phyloP scores from a whole-genome alignment of 1,140 invertebrate species.

The Nymphalis io region DNA sequence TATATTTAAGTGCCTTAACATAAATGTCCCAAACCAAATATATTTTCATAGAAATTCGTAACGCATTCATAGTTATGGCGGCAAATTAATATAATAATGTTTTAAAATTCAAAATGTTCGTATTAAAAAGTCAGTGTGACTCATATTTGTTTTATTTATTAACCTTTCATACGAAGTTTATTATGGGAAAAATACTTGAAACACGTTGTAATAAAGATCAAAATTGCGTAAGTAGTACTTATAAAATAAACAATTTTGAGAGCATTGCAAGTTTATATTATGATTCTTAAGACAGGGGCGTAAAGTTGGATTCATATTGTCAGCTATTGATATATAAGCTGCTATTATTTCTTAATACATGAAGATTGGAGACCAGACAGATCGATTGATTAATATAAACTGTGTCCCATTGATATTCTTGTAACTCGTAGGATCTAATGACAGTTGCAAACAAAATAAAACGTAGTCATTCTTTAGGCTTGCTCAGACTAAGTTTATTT shows the following conservation, averaged over 20 bases:
- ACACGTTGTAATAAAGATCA: neutral
- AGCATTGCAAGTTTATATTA: neutral
- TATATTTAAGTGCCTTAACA: constrained; percentile 1
- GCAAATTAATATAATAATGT: neutral
- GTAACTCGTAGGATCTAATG: neutral
- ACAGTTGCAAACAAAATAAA: neutral
- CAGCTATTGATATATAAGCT: neutral
- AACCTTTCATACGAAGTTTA: neutral
- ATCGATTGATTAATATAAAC: constrained; percentile 28
- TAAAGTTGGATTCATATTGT: neutral
- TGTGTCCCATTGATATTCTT: constrained; percentile 14
- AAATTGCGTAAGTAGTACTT: neutral
- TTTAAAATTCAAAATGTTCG: constrained; percentile 11
- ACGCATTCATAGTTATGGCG: too few species aligned
- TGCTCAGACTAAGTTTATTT: too few species aligned
- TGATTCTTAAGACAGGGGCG: neutral
- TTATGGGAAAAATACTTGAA: neutral
- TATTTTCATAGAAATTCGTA: too few species aligned
- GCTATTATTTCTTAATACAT: constrained; percentile 19
- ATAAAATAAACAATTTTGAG: neutral
- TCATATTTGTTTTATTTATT: constrained; percentile 10
- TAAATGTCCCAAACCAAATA: neutral
- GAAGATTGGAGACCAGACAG: constrained; percentile 19
- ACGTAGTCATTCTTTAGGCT: neutral
- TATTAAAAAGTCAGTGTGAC: constrained; percentile 18